phyloP scores from a whole-genome alignment of 2,113 vertebrate species.

The Amazona guildingii region DNA sequence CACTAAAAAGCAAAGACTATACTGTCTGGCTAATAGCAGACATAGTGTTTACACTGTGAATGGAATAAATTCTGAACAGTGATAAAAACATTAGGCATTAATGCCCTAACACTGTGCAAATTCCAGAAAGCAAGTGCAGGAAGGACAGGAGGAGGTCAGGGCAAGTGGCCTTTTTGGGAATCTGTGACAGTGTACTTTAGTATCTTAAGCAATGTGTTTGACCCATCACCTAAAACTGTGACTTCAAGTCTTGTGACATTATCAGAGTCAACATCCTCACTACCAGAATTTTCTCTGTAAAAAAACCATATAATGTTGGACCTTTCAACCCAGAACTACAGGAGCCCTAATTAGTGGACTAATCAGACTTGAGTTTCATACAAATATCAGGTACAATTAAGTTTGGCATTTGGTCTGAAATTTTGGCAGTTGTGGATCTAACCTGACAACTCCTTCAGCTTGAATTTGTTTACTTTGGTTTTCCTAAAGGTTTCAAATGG shows the following conservation, averaged over 20 bases:
- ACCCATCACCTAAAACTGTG: neutral
- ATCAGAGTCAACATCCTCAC: neutral
- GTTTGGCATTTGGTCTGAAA: neutral
- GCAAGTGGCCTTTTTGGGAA: neutral
- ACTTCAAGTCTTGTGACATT: neutral
- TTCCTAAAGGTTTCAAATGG: neutral
- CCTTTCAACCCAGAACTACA: neutral
- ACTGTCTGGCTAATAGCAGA: constrained; percentile 11
- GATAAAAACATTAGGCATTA: neutral
- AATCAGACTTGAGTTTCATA: neutral
- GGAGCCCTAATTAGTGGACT: neutral
- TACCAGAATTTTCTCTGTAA: neutral
- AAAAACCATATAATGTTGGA: neutral
- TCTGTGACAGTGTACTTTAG: neutral
- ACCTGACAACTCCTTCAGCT: neutral
- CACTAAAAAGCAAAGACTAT: neutral
- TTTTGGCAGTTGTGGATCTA: neutral
- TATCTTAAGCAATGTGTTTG: neutral
- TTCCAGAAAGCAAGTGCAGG: neutral
- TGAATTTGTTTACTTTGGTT: neutral
- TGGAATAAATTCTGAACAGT: neutral
- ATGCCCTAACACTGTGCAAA: neutral
- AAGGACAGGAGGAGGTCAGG: neutral
- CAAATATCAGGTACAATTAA: neutral
- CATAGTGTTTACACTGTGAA: neutral